A percentile compares a stretch with the other conserved stretches of the same genome.
phyloP scores from a whole-genome alignment of 2,888 invertebrate genomes.

The Agrotis exclamationis region DNA sequence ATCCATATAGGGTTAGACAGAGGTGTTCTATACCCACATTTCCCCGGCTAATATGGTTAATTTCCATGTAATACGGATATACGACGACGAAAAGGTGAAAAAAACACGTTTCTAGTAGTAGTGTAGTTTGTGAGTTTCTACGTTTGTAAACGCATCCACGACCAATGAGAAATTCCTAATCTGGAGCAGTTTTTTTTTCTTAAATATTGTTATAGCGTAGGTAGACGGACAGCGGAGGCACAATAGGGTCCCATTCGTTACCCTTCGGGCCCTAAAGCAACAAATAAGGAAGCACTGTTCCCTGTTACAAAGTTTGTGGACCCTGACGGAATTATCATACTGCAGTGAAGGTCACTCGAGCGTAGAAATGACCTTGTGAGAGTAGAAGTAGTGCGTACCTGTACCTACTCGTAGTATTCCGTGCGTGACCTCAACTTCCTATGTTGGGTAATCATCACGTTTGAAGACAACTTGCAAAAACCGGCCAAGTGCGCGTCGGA shows the following conservation, averaged over 20 bases:
- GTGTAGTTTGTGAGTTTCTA: no score
- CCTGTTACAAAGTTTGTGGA: conserved; percentile 1
- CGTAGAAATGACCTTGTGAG: conserved; percentile 33
- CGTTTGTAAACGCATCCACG: no score
- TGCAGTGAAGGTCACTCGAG: conserved; percentile 34
- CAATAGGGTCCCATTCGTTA: no score
- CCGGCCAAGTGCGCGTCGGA: no score
- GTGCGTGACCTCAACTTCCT: conserved; percentile 15
- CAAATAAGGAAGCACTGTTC: conserved; percentile 1
- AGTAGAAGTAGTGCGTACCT: neutral
- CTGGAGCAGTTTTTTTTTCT: no score
- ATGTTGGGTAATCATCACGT: conserved; percentile 8
- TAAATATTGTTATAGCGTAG: no score
- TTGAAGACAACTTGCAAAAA: no score
- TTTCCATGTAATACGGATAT: no score
- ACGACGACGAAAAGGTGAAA: no score
- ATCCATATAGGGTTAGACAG: neutral
- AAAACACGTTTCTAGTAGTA: no score
- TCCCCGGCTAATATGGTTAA: neutral
- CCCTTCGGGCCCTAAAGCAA: neutral
- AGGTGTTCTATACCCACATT: neutral
- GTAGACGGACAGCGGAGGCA: no score
- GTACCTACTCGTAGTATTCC: neutral
- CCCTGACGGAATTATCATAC: conserved; percentile 17
- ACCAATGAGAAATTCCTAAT: no score